These are phyloP conservation scores for Melanostoma scalare DNA, from an alignment of 2,888 invertebrate species.

Conservation along the genomic window DNA sequence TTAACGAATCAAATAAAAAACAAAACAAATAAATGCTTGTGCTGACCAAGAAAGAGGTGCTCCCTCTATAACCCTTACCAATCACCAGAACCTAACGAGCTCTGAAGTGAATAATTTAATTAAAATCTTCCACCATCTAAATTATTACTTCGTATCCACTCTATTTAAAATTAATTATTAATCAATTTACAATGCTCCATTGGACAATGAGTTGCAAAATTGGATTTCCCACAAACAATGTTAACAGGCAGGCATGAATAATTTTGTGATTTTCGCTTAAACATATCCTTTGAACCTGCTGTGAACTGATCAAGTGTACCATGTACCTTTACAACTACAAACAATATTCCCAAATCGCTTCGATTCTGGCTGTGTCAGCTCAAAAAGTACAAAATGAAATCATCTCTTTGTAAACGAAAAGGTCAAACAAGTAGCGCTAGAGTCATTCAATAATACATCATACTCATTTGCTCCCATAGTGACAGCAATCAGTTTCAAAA, in stretches of 20 bases:
- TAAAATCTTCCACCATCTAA: conserved; percentile 40
- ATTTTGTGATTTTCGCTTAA: conserved; percentile 32
- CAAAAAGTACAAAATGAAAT: too few relatives aligned
- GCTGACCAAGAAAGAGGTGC: too few relatives aligned
- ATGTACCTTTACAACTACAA: too few relatives aligned
- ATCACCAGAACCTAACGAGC: neutral
- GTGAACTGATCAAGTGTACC: too few relatives aligned
- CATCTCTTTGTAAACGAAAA: too few relatives aligned
- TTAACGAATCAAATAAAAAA: too few relatives aligned
- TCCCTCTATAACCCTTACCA: neutral
- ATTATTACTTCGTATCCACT: conserved; percentile 22
- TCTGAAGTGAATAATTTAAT: conserved; percentile 35
- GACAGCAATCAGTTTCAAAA: conserved; percentile 29
- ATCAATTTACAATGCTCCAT: conserved; percentile 40
- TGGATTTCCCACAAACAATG: conserved; percentile 32
- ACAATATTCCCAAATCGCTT: too few relatives aligned
- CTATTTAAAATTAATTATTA: conserved; percentile 40
- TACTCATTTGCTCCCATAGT: conserved; percentile 7
- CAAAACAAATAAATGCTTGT: too few relatives aligned
- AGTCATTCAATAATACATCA: too few relatives aligned
- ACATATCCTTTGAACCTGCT: conserved; percentile 17
- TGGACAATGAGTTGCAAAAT: conserved; percentile 41
- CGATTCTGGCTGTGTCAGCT: too few relatives aligned
- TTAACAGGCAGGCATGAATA: conserved; percentile 5
- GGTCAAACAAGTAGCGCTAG: too few relatives aligned